Percentiles rank a stretch among this genome's conserved stretches.
phyloP scores from a whole-genome alignment of 2,113 vertebrate species.

The Martes martes region DNA sequence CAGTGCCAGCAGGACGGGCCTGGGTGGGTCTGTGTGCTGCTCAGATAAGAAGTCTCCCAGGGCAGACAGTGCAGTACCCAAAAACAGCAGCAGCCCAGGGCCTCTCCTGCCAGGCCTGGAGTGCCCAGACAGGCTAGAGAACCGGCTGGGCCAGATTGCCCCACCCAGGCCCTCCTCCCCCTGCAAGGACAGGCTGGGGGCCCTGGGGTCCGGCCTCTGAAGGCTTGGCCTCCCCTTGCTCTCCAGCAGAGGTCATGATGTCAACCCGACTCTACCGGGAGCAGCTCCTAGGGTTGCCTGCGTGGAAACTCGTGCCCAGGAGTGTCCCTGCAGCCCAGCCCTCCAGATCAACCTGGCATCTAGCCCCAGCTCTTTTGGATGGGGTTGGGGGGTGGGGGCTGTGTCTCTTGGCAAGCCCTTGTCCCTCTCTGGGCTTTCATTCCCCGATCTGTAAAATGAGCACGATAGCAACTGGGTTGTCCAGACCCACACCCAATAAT shows the following conservation, averaged over 20 bases:
- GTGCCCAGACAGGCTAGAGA: conserved; percentile 36
- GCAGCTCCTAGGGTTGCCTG: background rate
- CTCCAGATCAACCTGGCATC: background rate
- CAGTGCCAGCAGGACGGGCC: background rate
- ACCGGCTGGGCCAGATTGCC: background rate
- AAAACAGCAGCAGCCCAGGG: background rate
- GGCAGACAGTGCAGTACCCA: background rate
- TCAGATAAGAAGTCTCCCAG: background rate
- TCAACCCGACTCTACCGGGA: background rate
- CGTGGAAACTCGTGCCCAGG: background rate
- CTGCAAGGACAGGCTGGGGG: background rate
- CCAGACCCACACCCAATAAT: background rate
- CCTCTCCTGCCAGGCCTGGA: background rate
- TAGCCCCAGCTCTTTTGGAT: background rate
- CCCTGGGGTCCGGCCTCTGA: background rate
- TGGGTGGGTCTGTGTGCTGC: background rate
- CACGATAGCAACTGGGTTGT: background rate
- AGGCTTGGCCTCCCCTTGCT: background rate
- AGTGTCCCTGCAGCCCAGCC: too few species aligned
- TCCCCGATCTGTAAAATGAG: background rate
- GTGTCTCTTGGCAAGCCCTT: background rate
- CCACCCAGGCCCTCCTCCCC: background rate
- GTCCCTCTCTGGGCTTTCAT: background rate
- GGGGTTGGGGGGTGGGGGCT: background rate
- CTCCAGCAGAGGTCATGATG: background rate